These are phyloP conservation scores for Chloroceryle inda DNA, from an alignment of 2,797 vertebrate species.

Conservation along the genomic window DNA sequence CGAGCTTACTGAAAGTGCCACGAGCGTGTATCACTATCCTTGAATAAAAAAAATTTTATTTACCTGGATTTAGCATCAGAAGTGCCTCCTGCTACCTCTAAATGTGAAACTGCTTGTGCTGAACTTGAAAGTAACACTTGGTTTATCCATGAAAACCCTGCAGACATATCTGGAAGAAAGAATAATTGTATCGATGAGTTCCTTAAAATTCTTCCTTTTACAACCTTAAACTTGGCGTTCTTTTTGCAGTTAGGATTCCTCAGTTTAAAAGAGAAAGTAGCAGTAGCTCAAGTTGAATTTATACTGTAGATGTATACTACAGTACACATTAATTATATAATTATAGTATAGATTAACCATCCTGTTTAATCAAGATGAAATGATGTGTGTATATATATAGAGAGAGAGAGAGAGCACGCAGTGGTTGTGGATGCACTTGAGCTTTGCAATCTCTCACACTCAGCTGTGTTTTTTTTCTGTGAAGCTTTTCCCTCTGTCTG, in stretches of 20 bases:
- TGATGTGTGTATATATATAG: neutral
- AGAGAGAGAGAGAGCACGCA: neutral
- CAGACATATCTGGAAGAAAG: constrained; percentile 80
- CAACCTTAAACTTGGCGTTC: neutral
- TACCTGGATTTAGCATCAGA: constrained; percentile 81
- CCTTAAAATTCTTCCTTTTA: neutral
- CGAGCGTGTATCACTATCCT: neutral
- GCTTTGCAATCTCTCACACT: neutral
- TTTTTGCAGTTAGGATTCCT: neutral
- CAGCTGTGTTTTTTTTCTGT: neutral
- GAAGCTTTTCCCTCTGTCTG: neutral
- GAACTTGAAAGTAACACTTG: constrained; percentile 80
- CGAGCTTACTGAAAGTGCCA: neutral
- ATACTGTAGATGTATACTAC: neutral
- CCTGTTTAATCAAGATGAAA: neutral
- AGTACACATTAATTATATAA: neutral
- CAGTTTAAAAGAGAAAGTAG: neutral
- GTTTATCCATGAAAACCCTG: constrained; percentile 81
- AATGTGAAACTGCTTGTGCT: constrained; percentile 71
- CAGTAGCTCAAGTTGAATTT: neutral
- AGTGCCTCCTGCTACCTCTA: constrained; percentile 60
- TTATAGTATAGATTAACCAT: neutral
- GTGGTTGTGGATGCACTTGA: neutral
- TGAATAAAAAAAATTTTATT: neutral
- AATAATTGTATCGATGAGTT: neutral